Evolutionary conservation across 2,888 invertebrate genomes (phyloP).

Genomic region (Zygothrica quintamaculata): DNA sequence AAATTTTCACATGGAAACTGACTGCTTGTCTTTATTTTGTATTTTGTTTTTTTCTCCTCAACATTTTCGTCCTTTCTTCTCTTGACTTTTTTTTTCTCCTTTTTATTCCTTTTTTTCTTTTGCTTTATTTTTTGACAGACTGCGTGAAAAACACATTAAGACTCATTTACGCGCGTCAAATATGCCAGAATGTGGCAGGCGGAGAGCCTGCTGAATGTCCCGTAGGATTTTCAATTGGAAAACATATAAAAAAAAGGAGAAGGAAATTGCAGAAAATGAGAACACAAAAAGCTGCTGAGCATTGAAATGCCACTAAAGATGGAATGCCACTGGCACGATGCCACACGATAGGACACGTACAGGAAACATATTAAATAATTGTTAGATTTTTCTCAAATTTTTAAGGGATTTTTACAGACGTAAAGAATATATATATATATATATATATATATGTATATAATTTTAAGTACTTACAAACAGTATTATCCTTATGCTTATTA

Average conservation of each 20-base stretch:
- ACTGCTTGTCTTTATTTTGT: conserved; percentile 11
- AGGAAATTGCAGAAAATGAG: too few species aligned
- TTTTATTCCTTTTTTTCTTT: conserved; percentile 11
- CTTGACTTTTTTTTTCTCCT: too few species aligned
- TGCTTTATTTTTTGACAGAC: conserved; percentile 30
- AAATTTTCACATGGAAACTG: conserved; percentile 36
- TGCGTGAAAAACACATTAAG: conserved; percentile 75
- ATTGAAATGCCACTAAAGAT: not conserved
- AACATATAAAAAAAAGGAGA: conserved; percentile 24
- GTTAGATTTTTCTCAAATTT: too few species aligned
- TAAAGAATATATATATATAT: too few species aligned
- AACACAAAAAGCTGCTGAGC: conserved; percentile 5
- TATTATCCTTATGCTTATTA: too few species aligned
- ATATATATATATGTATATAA: too few species aligned
- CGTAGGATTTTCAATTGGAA: conserved; percentile 76
- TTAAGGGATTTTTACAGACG: too few species aligned
- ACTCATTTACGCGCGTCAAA: conserved; percentile 76
- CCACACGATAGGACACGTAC: too few species aligned
- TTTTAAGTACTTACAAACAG: too few species aligned
- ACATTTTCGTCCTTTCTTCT: too few species aligned
- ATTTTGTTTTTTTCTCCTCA: conserved; percentile 11
- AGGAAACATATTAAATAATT: too few species aligned
- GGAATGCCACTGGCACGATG: too few species aligned
- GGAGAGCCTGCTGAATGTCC: conserved; percentile 42
- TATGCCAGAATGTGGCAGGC: conserved; percentile 45